These are phyloP conservation scores for Myiagra hebetior DNA, from an alignment of 2,113 vertebrate species.

Conservation along the genomic window DNA sequence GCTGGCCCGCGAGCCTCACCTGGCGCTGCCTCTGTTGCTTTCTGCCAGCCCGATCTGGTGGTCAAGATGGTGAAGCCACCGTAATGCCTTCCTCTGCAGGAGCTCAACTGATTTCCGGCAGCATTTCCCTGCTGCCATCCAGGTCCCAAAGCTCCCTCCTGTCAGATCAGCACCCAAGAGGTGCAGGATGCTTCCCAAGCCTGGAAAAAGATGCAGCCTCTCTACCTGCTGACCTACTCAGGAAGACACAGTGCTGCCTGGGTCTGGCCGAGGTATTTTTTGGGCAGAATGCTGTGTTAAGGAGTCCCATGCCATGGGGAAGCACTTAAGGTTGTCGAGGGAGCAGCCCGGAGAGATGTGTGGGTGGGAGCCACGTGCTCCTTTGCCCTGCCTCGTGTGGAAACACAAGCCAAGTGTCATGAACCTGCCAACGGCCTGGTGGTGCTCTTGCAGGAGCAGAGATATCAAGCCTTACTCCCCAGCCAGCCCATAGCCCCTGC, in stretches of 20 bases:
- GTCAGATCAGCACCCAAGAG: accelerated
- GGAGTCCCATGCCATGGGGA: not conserved
- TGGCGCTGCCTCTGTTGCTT: not conserved
- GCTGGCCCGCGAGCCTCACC: constrained; percentile 5
- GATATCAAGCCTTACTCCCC: not conserved
- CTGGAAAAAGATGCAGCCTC: not conserved
- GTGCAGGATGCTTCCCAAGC: not conserved
- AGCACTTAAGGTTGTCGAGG: accelerated
- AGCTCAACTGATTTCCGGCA: not conserved
- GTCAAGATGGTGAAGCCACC: not conserved
- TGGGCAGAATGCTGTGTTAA: not conserved
- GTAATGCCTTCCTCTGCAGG: not conserved
- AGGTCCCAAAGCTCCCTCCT: not conserved
- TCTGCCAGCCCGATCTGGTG: not conserved
- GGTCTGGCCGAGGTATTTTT: not conserved
- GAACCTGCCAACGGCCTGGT: accelerated
- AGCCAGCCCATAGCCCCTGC: not conserved
- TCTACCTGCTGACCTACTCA: not conserved
- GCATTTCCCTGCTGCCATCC: not conserved
- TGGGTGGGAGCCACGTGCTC: accelerated
- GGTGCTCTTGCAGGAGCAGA: not conserved
- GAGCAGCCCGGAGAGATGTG: not conserved
- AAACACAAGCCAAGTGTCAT: not conserved
- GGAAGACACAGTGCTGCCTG: not conserved
- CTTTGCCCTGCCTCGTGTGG: accelerated